Evolutionary conservation across 2,797 vertebrate genomes (phyloP).

Genomic region (Holocentrus rufus): DNA sequence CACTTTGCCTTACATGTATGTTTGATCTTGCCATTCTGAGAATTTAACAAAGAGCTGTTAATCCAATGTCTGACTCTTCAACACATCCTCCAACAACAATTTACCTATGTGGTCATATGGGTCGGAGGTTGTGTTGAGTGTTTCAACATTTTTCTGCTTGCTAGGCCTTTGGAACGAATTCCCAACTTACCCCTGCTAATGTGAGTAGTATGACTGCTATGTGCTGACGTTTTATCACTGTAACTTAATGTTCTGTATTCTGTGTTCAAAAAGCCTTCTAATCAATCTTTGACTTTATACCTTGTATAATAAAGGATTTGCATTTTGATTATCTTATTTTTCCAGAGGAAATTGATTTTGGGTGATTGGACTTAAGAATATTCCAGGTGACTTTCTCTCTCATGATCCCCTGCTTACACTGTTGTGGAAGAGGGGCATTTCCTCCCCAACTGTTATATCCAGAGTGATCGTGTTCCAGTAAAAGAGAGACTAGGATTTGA

Average conservation of each 20-base stretch:
- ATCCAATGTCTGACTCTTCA: not conserved
- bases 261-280: conserved; percentile 37
- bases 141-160: not conserved
- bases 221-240: not conserved
- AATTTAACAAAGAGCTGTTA: not conserved
- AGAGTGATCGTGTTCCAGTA: no score
- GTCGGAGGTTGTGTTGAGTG: no score
- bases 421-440: no score
- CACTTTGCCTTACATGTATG: not conserved
- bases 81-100: no score
- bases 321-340: not conserved
- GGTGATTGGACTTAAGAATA: no score
- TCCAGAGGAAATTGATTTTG: no score
- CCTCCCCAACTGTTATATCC: no score
- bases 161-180: not conserved
- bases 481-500: no score
- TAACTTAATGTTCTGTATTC: conserved; percentile 13
- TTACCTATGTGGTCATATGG: no score
- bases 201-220: not conserved
- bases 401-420: no score
- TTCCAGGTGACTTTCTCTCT: no score
- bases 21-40: not conserved
- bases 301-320: conserved; percentile 14
- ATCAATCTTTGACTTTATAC: conserved; percentile 28
- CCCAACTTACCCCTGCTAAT: conserved; percentile 5